Evolutionary conservation across 2,113 vertebrate species (phyloP), one percentile per base, ranked within the genome.

Genomic region (Mesembrinibis cayennensis): DNA sequence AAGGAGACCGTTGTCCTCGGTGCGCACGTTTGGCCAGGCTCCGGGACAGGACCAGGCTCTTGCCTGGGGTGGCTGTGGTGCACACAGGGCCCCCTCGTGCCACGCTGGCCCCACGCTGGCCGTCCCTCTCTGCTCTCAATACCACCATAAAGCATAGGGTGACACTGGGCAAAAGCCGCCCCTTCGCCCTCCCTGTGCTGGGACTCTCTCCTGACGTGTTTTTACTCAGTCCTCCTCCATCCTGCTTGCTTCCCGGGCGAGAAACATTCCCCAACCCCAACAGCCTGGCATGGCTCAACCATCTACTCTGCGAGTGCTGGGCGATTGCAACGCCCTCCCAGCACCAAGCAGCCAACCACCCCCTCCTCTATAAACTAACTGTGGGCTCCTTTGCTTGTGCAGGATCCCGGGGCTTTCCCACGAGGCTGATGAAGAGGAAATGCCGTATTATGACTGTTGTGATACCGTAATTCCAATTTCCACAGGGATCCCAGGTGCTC

Each of bases 1-100:
- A 49, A 63, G 66, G 62, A 63, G 16, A 7, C 6, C 0, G 0
- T 3, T 16, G 8, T 52, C 26, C 65, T n/a, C 2, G 0, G 0
- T 3, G n/a, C 25, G 56, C 13, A 2, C 1, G 0, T 23, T 4
- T 29, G 70, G 42, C 34, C 59, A 14, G 49, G 59, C 49, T 27
- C 10, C 6, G 13, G 69, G 45, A 59, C 50, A 55, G 61, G 44
- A 23, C 16, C 38, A 44, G 38, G 32, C 81, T 11, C 0, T 16
- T 29, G 3, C 13, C 12, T 11, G 7, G 17, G 26, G 20, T 14
- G 42, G 10, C 36, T 22, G 30, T 32, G 53, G 14, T 61, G 44
- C 22, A 58, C 55, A 5, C 25, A 67, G 6, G 3, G 3, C 3
- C 47, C 49, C 16, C 40, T 42, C 7, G 0, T 11, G 22, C 44